Conservation (phyloP, 2,113 vertebrate genomes). For the Varanus salvator region DNA sequence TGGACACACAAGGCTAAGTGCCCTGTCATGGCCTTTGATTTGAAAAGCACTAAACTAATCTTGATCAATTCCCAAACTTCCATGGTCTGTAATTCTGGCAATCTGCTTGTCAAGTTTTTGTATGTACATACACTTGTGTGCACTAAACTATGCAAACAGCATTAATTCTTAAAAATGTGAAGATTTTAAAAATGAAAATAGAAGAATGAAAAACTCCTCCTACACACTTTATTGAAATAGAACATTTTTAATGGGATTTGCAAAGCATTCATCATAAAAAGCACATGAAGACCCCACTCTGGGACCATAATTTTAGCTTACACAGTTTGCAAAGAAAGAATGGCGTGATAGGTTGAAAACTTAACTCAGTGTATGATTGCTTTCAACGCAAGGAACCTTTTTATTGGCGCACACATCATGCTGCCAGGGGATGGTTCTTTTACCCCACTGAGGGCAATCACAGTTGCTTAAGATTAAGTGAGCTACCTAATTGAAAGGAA, state of each 20-base stretch:
- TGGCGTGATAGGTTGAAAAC: conserved; percentile 2
- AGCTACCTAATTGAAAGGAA: conserved; percentile 52
- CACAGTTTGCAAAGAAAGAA: conserved; percentile 18
- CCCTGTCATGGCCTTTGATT: conserved; percentile 5
- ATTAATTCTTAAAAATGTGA: background rate
- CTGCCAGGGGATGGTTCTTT: conserved; percentile 46
- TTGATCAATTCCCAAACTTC: conserved; percentile 14
- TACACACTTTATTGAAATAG: background rate
- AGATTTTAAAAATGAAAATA: background rate
- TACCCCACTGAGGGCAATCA: conserved; percentile 53
- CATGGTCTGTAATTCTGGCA: background rate
- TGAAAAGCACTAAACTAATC: conserved; percentile 25
- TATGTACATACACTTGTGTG: conserved; percentile 13
- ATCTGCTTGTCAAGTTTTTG: conserved; percentile 1
- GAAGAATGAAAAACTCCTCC: background rate
- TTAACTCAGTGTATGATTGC: conserved; percentile 24
- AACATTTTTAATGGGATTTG: conserved; percentile 17
- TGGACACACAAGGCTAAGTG: background rate
- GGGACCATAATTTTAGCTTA: conserved; percentile 27
- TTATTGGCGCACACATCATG: conserved; percentile 25
- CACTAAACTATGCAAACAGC: background rate
- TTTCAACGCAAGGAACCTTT: conserved; percentile 38
- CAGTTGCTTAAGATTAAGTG: conserved; percentile 57
- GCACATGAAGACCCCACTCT: conserved; percentile 15
- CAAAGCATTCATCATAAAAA: conserved; percentile 11